A percentile compares a stretch with the other conserved stretches of the same genome.
These are phyloP conservation scores for Noctilio leporinus DNA, from an alignment of 2,113 vertebrate species.

Conservation along the genomic window DNA sequence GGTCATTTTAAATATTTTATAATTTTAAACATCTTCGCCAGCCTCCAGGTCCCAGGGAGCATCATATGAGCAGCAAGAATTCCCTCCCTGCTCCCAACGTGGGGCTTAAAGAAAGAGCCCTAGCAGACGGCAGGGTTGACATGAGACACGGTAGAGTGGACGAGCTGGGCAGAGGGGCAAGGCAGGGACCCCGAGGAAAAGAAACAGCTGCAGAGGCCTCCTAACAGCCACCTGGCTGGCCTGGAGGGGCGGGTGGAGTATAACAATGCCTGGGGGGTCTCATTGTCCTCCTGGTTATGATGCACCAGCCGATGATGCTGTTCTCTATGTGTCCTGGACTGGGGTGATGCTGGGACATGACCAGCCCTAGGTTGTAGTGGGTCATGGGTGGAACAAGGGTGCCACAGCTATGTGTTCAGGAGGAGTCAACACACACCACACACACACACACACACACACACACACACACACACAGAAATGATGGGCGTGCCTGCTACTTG, in stretches of 20 bases:
- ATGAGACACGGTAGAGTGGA: neutral
- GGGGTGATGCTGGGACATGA: neutral
- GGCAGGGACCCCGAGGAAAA: neutral
- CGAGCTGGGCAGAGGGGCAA: neutral
- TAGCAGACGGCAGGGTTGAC: neutral
- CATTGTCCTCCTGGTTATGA: neutral
- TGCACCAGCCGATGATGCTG: neutral
- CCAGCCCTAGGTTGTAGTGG: neutral
- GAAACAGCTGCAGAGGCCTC: neutral
- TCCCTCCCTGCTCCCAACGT: neutral
- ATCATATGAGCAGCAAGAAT: neutral
- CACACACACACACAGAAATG: neutral
- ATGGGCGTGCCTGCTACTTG: constrained; percentile 64
- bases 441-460: neutral
- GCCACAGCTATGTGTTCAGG: neutral
- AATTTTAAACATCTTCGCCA: constrained; percentile 35
- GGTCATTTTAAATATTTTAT: neutral
- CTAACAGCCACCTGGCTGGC: neutral
- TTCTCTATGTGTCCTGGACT: neutral
- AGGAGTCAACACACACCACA: neutral
- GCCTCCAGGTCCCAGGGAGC: neutral
- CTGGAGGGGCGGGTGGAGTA: neutral
- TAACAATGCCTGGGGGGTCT: neutral
- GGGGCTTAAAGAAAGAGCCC: neutral
- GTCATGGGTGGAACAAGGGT: neutral